Evolutionary conservation across 2,888 invertebrate species (phyloP).

Genomic region (Pterobdella sp.): DNA sequence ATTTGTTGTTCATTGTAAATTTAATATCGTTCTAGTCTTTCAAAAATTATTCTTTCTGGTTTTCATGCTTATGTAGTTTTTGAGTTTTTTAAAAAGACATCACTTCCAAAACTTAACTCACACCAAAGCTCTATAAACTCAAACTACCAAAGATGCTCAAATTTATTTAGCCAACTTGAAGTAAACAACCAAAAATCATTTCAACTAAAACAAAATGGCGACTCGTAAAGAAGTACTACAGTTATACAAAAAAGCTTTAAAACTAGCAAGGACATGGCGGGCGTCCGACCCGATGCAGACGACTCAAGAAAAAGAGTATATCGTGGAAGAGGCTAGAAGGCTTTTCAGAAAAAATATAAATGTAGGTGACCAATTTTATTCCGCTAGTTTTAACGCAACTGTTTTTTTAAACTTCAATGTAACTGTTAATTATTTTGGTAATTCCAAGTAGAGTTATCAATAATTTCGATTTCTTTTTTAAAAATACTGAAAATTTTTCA

Average conservation of each 20-base stretch:
- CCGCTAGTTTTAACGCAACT: too few relatives aligned
- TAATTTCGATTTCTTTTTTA: neutral
- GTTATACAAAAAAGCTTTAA: conserved; percentile 18
- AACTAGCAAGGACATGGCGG: conserved; percentile 11
- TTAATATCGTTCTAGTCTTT: too few relatives aligned
- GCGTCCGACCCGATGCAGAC: conserved; percentile 11
- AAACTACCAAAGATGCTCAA: neutral
- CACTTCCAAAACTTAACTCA: too few relatives aligned
- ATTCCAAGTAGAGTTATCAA: neutral
- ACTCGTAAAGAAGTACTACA: conserved; percentile 11
- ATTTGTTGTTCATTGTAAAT: too few relatives aligned
- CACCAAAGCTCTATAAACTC: neutral
- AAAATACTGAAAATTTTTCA: neutral
- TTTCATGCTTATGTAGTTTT: too few relatives aligned
- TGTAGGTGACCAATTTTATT: neutral
- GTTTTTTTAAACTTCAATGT: neutral
- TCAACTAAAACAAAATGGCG: neutral
- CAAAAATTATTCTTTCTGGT: too few relatives aligned
- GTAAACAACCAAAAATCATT: neutral
- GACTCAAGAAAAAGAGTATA: conserved; percentile 14
- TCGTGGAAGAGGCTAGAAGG: conserved; percentile 18
- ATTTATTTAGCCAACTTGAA: neutral
- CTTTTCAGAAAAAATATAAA: conserved; percentile 25
- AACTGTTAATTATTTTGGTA: neutral
- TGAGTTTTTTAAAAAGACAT: too few relatives aligned